Base-by-base conservation (phyloP, 2,888 invertebrate genomes). In the Tolmerus cingulatus region DNA sequence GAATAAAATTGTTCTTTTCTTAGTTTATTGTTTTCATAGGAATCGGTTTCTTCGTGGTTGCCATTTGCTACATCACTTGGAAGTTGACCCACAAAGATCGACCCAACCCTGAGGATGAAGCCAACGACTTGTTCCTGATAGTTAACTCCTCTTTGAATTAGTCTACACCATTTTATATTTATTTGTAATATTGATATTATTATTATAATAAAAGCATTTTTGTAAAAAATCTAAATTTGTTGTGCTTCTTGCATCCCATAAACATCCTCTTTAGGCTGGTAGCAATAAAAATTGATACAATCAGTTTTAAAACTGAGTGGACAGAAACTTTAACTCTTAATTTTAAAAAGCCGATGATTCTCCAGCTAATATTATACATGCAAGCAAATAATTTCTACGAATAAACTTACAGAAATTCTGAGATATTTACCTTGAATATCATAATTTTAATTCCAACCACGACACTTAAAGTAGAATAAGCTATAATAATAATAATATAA, bases 31-130 rank as follows among this genome's bases (percentile, higher is more conserved):
- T 1, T 84, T 74, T 19, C 34, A 87, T 30, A 30, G 87, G 87
- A 16, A 79, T 79, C 27, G 87, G 87, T 5, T 87, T 87, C 66
- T 78, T 87, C 43, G 66, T 87, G 23, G 40, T 87, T 19, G n/a
- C 74, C n/a, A 43, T 87, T 66, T 87, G 87, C 19, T 78, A 78
- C n/a, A 51, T 87, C 19, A 55, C 87, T 16, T 87, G 87, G 87
- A 87, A 66, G 19, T 27, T 87, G 0, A 87, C 87, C n/a, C 27
- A 66, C 12, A 66, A 9, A 66, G 4, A 9, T 12, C 66, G 14
- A 12, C 66, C 66, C 8, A 66, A 4, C 9, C 23, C 23, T 27
- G 66, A 66, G 4, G 43, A 78, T 23, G 40, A 78, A 2, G 14
- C 23, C 12, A 78, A 19, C 40, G 78, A 78, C 8, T 43, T 78